Evolutionary conservation across 1,140 invertebrate genomes (phyloP).

Genomic region (Bombyx mandarina): DNA sequence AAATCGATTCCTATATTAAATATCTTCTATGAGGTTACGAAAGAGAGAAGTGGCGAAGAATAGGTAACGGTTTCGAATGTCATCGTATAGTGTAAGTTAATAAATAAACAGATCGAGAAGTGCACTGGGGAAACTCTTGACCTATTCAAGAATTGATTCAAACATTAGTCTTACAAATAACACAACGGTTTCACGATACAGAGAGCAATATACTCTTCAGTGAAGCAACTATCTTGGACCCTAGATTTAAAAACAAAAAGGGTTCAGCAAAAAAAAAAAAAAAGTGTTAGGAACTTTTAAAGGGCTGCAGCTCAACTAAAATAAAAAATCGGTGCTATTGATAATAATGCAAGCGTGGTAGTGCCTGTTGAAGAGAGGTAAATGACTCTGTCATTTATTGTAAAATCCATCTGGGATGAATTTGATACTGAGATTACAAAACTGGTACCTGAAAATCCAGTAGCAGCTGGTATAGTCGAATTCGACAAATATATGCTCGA

Average conservation of each 20-base stretch:
- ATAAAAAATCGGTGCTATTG: background rate
- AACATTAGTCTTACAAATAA: constrained; percentile 1
- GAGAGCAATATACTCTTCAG: constrained; percentile 3
- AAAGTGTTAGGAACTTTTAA: background rate
- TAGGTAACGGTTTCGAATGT: constrained; percentile 14
- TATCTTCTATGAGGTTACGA: constrained; percentile 14
- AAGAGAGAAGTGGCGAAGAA: constrained; percentile 16
- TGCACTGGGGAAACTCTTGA: constrained; percentile 7
- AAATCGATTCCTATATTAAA: constrained; percentile 6
- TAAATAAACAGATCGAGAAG: constrained; percentile 4
- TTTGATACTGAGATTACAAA: background rate
- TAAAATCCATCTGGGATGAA: constrained; percentile 1
- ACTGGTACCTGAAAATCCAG: constrained; percentile 6
- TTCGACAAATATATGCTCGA: constrained; percentile 12
- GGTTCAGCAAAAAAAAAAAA: background rate
- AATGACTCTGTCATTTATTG: background rate
- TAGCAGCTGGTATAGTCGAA: constrained; percentile 12
- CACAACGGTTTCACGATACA: constrained; percentile 7
- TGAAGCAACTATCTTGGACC: constrained; percentile 7
- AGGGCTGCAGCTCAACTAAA: background rate
- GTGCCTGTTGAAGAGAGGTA: background rate
- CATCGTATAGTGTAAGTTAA: constrained; percentile 7
- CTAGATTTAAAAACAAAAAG: constrained; percentile 5
- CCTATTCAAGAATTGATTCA: background rate
- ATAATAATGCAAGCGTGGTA: background rate